Evolutionary conservation across 2,797 vertebrate genomes (phyloP), one percentile per base, ranked within the genome.

Genomic region (Sternarchorhynchus goeldii): DNA sequence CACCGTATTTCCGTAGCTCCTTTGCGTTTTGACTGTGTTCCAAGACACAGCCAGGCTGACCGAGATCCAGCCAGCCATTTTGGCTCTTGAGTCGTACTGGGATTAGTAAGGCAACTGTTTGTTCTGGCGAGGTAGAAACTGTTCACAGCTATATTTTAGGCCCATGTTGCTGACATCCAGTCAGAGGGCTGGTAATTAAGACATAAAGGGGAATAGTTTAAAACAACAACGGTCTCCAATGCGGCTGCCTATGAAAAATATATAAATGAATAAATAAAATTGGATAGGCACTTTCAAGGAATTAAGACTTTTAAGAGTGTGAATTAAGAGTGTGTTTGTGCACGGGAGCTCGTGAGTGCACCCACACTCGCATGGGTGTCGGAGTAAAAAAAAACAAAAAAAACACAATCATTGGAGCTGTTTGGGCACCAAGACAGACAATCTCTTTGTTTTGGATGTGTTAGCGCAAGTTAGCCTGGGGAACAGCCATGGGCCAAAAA

Each of bases 381-480:
- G 31, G 70, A 59, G 80, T 83, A 25, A 25, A 25, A 1, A 25
- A 25, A 80, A 25, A 25, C 0, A 1, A 25, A 25, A 80, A 74
- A 79, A 67, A 75, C 59, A 25, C 39, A 69, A 45, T 73, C 45
- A 60, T 34, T 34, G 56, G 64, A 85, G 86, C 84, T 84, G 71
- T 91, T 90, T 91, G 90, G 89, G 89, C 88, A 91, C 87, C 88
- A 85, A 88, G 87, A 92, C 91, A 93, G 89, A 92, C 89, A 89
- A 91, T 91, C 87, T 92, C 91, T 92, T 93, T 93, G 91, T 93
- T 89, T 93, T 91, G 89, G 88, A 92, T 88, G 88, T 89, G 86
- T 90, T 90, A 83, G 83, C 85, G 87, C 84, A 85, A 88, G 88
- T 88, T 74, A 68, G 60, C 87, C 87, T 57, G 36, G 87, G 86